Conservation (phyloP, 2,888 invertebrate species). For the Zygaena filipendulae region DNA sequence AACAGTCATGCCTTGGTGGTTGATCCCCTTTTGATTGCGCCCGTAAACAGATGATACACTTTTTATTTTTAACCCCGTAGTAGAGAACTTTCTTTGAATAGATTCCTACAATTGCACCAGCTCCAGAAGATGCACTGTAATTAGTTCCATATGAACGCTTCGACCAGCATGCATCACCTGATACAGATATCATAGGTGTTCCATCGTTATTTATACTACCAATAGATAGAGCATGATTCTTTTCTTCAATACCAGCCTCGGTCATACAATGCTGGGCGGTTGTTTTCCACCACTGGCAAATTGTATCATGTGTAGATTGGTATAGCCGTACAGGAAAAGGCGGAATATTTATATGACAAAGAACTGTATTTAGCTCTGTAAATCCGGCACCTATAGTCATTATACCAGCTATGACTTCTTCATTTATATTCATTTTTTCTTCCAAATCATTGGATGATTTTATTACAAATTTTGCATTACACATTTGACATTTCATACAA, state of each 20-base stretch:
- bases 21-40: not conserved
- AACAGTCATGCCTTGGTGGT: not conserved
- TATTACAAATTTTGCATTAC: not conserved
- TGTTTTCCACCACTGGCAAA: conserved; percentile 1
- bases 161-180: not conserved
- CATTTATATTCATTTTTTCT: conserved; percentile 4
- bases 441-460: not conserved
- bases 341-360: conserved; percentile 1
- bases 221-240: conserved; percentile 1
- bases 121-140: conserved; percentile 2
- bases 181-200: conserved; percentile 1
- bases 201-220: conserved; percentile 2
- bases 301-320: conserved; percentile 1
- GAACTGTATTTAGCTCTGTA: conserved; percentile 1
- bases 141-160: conserved; percentile 4
- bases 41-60: not conserved
- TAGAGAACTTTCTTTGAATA: not conserved
- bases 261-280: conserved; percentile 1
- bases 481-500: not conserved
- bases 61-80: not conserved
- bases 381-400: conserved; percentile 2
- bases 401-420: conserved; percentile 1
- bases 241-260: conserved; percentile 1
- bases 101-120: not conserved
- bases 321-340: conserved; percentile 1